These are phyloP conservation scores for Orestias chungarensis DNA, from an alignment of 2,797 vertebrate genomes.

Conservation along the genomic window DNA sequence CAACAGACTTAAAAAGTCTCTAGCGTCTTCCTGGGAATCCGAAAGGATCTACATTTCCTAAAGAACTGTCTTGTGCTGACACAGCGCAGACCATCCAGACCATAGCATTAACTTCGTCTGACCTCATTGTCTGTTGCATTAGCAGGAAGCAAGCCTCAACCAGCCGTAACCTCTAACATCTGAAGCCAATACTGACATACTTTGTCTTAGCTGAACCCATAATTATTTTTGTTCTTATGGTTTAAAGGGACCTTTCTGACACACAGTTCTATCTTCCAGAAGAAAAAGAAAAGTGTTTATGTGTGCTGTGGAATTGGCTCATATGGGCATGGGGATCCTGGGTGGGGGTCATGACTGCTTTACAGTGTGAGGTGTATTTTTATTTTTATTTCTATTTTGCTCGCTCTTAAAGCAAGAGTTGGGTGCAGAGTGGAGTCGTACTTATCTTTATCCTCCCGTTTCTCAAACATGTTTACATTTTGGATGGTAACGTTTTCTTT, in stretches of 20 bases:
- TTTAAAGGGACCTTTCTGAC: constrained; percentile 41
- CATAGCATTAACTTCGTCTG: too few relatives aligned
- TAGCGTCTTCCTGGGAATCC: too few relatives aligned
- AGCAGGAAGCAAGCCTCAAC: constrained; percentile 5
- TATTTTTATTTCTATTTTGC: constrained; percentile 11
- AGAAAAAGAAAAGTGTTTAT: constrained; percentile 28
- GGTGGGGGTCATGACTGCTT: constrained; percentile 39
- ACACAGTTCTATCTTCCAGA: constrained; percentile 36
- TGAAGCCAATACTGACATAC: neutral
- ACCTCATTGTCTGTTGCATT: constrained; percentile 21
- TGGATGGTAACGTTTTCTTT: constrained; percentile 34
- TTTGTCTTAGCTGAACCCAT: constrained; percentile 29
- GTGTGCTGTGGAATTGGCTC: constrained; percentile 15
- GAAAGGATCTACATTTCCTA: too few relatives aligned
- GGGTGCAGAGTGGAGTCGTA: constrained; percentile 45
- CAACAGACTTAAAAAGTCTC: too few relatives aligned
- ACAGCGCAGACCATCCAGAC: too few relatives aligned
- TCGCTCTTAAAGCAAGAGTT: constrained; percentile 24
- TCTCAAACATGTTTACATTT: constrained; percentile 45
- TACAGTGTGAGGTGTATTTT: constrained; percentile 39
- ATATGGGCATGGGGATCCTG: constrained; percentile 2
- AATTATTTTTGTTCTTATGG: constrained; percentile 9
- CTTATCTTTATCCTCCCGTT: constrained; percentile 44
- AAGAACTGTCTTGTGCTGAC: too few relatives aligned
- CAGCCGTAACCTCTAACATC: constrained; percentile 29